A percentile compares a stretch with the other conserved stretches of the same genome.
Conservation (phyloP, 2,113 vertebrate species). For the Colius striatus region DNA sequence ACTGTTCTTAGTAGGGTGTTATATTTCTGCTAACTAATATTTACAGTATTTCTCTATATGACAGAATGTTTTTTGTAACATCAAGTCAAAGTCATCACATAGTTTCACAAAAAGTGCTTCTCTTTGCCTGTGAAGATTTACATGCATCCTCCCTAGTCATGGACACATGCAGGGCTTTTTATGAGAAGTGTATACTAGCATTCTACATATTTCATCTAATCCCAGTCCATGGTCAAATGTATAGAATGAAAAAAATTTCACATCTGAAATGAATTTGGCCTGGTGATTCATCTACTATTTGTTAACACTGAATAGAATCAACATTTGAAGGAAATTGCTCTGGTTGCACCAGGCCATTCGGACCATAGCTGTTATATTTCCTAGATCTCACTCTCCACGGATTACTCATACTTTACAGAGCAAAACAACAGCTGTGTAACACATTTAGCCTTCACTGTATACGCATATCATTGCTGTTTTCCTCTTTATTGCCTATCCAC, state of each 20-base stretch:
- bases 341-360: constrained; percentile 42
- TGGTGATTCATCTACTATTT: constrained; percentile 35
- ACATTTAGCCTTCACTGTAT: neutral
- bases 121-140: constrained; percentile 12
- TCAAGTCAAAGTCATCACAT: neutral
- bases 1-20: neutral
- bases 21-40: neutral
- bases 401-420: constrained; percentile 11
- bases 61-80: neutral
- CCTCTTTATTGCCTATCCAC: neutral
- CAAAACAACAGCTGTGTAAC: constrained; percentile 47
- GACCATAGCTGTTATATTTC: neutral
- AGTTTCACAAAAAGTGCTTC: neutral
- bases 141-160: neutral
- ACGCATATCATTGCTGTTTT: neutral
- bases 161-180: neutral
- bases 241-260: neutral
- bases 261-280: constrained; percentile 53
- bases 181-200: neutral
- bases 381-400: constrained; percentile 24
- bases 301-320: constrained; percentile 38
- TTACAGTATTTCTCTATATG: neutral
- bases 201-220: constrained; percentile 8
- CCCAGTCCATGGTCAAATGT: neutral
- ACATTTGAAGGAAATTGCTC: constrained; percentile 41